phyloP scores from a whole-genome alignment of 2,113 vertebrate genomes.

The Clarias magur region DNA sequence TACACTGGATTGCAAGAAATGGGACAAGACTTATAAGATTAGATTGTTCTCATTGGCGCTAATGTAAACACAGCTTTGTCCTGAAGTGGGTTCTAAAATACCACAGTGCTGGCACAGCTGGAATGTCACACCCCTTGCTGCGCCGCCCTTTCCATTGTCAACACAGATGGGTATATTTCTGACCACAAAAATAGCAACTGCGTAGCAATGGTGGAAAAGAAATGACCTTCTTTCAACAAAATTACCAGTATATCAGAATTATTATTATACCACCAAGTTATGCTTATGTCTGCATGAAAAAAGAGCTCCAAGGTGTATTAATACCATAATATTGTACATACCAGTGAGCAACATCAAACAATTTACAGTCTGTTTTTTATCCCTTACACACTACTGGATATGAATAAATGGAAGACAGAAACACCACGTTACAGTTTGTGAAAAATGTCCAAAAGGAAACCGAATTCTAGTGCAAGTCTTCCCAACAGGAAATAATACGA shows the following conservation, averaged over 20 bases:
- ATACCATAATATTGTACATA: too few relatives aligned
- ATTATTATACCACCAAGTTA: neutral
- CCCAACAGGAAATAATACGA: neutral
- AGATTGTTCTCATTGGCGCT: neutral
- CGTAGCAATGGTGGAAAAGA: neutral
- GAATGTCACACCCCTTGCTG: neutral
- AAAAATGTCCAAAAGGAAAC: neutral
- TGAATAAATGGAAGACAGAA: neutral
- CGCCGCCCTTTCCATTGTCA: neutral
- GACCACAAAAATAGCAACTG: neutral
- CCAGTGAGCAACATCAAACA: neutral
- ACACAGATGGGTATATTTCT: slow-evolving; percentile 8
- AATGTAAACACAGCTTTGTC: neutral
- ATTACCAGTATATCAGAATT: neutral
- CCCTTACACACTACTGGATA: neutral
- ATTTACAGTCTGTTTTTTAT: neutral
- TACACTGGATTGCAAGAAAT: neutral
- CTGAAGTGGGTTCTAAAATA: neutral
- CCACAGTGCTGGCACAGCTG: neutral
- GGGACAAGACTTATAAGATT: neutral
- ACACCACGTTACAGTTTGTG: neutral
- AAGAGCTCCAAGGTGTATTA: neutral
- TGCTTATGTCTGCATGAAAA: neutral
- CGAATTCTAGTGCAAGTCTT: neutral
- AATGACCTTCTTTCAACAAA: neutral